phyloP scores from a whole-genome alignment of 2,888 invertebrate genomes.

The Raillietiella orientalis region DNA sequence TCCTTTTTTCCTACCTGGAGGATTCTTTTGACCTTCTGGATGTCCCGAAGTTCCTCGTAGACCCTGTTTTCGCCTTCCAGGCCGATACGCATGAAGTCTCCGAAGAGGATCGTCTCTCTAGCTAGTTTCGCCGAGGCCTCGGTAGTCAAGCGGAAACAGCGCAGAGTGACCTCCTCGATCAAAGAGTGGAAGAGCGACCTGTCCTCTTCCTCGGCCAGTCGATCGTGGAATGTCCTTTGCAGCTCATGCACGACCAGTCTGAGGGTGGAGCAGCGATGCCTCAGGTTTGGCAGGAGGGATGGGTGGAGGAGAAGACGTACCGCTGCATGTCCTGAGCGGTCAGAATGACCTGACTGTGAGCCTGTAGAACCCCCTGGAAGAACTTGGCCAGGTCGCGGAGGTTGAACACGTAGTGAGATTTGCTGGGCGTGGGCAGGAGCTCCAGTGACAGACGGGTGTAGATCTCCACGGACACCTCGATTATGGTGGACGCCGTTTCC shows the following conservation, averaged over 20 bases:
- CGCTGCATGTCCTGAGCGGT: too few species aligned
- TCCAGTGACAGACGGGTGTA: constrained; percentile 15
- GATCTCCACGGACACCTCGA: constrained; percentile 13
- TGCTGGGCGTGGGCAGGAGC: constrained; percentile 59
- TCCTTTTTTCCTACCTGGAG: constrained; percentile 21
- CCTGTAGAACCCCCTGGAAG: constrained; percentile 59
- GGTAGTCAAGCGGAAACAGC: too few species aligned
- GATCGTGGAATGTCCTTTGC: too few species aligned
- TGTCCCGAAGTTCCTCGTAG: constrained; percentile 49
- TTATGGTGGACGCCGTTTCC: constrained; percentile 10
- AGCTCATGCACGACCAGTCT: too few species aligned
- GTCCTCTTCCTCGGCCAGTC: too few species aligned
- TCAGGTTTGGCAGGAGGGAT: too few species aligned
- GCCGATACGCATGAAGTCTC: constrained; percentile 48
- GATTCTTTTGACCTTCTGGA: constrained; percentile 29
- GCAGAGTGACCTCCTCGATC: too few species aligned
- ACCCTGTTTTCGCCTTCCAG: constrained; percentile 32
- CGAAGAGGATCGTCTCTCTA: constrained; percentile 48
- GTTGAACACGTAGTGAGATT: constrained; percentile 38
- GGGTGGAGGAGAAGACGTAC: too few species aligned
- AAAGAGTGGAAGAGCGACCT: too few species aligned
- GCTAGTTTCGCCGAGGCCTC: too few species aligned
- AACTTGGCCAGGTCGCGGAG: constrained; percentile 47
- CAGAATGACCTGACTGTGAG: too few species aligned
- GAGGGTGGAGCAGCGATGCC: too few species aligned